phyloP scores from a whole-genome alignment of 2,888 invertebrate species.

The Trachelus stipa region DNA sequence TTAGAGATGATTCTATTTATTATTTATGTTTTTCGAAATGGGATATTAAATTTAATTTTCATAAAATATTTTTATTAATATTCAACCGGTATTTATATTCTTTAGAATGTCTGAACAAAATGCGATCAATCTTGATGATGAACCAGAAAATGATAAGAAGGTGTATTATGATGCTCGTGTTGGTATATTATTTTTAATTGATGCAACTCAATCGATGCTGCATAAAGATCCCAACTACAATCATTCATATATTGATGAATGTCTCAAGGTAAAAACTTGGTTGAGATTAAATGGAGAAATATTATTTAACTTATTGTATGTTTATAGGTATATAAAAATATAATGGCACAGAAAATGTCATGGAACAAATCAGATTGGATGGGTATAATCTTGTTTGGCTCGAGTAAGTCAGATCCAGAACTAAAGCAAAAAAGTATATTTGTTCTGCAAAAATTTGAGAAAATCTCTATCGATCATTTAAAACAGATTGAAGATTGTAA shows the following conservation, averaged over 20 bases:
- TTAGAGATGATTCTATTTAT: too few species aligned
- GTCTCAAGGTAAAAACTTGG: slow-evolving; percentile 35
- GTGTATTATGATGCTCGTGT: slow-evolving; percentile 32
- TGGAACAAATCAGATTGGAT: slow-evolving; percentile 45
- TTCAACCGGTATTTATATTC: too few species aligned
- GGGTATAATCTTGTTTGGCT: slow-evolving; percentile 42
- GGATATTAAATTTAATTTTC: too few species aligned
- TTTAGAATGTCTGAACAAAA: too few species aligned
- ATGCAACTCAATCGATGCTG: slow-evolving; percentile 43
- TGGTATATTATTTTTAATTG: slow-evolving; percentile 44
- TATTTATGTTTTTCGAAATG: too few species aligned
- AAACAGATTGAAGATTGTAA: slow-evolving; percentile 21
- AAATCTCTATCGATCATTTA: slow-evolving; percentile 26
- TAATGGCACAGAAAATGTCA: slow-evolving; percentile 40
- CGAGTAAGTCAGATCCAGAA: slow-evolving; percentile 32
- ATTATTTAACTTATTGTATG: slow-evolving; percentile 5
- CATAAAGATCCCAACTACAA: slow-evolving; percentile 21
- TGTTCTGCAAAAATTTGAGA: slow-evolving; percentile 33
- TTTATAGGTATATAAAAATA: slow-evolving; percentile 29
- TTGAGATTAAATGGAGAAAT: neutral
- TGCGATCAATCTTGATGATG: too few species aligned
- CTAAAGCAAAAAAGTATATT: slow-evolving; percentile 32
- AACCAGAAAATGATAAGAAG: slow-evolving; percentile 10
- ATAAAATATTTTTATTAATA: too few species aligned
- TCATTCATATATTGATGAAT: slow-evolving; percentile 35